Base-by-base conservation (phyloP, 2,797 vertebrate genomes). In the Dipus sagitta region DNA sequence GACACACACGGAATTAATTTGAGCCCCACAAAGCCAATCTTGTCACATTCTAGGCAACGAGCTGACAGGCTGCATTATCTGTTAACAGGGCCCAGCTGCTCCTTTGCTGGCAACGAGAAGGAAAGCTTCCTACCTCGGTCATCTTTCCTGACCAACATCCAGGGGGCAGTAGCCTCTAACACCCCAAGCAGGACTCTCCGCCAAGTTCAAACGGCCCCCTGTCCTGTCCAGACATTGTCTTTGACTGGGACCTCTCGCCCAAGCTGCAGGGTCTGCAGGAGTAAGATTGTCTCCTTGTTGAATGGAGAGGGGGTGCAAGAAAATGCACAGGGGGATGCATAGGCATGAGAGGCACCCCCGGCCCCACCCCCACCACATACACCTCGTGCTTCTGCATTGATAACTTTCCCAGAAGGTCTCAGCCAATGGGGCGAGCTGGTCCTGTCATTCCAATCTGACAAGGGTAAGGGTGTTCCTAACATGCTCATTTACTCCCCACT, bases 1-100 rank as follows among this genome's bases (percentile, higher is more conserved):
- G 86, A 86, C 34, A 71, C 32, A 52, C 4, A 4, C 17, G 52
- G 60, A 82, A 86, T 78, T 92, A 70, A 95, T 74, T 4, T 75
- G 70, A 91, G 38, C 10, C 54, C 11, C 74, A 89, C 32, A 85
- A 88, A 95, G 32, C 81, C 67, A 88, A 28, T 18, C 90, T 78
- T 71, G 47, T 90, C 82, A 76, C 75, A 38, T 58, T 79, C 65
- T 30, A 70, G 62, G 81, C 78, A 38, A 42, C 18, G 58, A 88
- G 23, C 30, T 54, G 86, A 88, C 68, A 79, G 68, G 34, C 24
- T 70, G 28, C 34, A 6, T 90, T 79, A 78, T 75, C 78, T 90
- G 76, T 24, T 58, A 17, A 34, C 9, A 28, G 30, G 68, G 32
- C 68, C 75, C 70, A 64, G 81, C 65, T 88, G 17, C 79, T 68